Evolutionary conservation across 2,797 vertebrate genomes (phyloP).

Genomic region (Gallinago solitaria): DNA sequence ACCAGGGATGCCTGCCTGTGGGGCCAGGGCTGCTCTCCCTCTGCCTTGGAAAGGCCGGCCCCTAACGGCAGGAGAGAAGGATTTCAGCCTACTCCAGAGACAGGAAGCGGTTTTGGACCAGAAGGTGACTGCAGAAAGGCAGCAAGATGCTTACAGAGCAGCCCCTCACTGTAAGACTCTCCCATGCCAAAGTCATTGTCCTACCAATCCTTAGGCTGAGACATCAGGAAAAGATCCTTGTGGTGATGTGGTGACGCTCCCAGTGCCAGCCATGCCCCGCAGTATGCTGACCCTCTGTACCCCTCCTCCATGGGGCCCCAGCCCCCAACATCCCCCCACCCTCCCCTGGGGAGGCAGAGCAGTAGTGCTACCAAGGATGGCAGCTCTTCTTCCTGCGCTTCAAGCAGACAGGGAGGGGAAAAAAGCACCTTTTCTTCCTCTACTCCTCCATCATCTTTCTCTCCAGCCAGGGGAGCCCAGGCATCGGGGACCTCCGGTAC

Average conservation of each 20-base stretch:
- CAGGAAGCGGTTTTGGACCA: rapidly evolving
- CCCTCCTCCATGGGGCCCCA: rapidly evolving
- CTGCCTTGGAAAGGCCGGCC: constrained; percentile 27
- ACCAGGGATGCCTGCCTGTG: rapidly evolving
- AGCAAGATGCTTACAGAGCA: rapidly evolving
- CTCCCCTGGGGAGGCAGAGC: neutral
- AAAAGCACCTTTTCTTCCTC: neutral
- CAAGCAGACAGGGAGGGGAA: neutral
- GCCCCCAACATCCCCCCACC: neutral
- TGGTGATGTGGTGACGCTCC: neutral
- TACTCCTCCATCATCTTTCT: neutral
- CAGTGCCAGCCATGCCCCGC: neutral
- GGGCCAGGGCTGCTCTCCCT: neutral
- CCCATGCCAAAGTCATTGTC: neutral
- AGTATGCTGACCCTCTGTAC: neutral
- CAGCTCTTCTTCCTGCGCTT: neutral
- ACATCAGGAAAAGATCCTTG: rapidly evolving
- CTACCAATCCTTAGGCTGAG: neutral
- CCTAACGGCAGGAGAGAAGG: neutral
- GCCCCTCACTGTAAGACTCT: neutral
- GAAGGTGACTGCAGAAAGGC: neutral
- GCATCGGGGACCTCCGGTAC: neutral
- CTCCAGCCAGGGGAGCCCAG: neutral
- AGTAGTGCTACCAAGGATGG: neutral
- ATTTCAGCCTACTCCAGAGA: neutral